These are phyloP conservation scores for Paraplagusia blochii DNA, from an alignment of 2,113 vertebrate species.

Conservation along the genomic window DNA sequence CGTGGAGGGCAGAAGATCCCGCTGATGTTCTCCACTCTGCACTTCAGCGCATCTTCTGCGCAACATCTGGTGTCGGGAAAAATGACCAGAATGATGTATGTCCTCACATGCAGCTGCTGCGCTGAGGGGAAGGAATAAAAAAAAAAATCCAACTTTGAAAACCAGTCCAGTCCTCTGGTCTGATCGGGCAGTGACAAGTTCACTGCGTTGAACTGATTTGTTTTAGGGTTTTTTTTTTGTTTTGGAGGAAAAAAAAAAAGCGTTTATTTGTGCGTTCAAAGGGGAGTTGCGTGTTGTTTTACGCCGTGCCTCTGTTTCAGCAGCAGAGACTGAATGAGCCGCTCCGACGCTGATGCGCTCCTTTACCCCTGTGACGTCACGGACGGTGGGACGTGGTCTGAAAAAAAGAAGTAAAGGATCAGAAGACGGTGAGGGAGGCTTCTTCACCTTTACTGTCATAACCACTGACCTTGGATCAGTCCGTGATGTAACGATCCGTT, in stretches of 20 bases:
- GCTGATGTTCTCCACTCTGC: constrained; percentile 18
- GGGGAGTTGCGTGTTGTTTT: not conserved
- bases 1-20: constrained; percentile 33
- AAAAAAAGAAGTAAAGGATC: too few species aligned
- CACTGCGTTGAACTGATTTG: too few species aligned
- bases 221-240: too few species aligned
- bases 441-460: too few species aligned
- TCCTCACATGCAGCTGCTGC: constrained; percentile 26
- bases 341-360: constrained; percentile 29
- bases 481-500: too few species aligned
- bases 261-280: too few species aligned
- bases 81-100: not conserved
- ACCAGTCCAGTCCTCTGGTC: constrained; percentile 17
- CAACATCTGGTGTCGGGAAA: constrained; percentile 17
- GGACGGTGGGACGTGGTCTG: not conserved
- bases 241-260: not conserved
- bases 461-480: too few species aligned
- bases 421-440: not conserved
- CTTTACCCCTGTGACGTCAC: constrained; percentile 21
- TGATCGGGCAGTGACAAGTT: not conserved
- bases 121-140: too few species aligned
- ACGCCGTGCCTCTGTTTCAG: constrained; percentile 7
- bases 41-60: constrained; percentile 43
- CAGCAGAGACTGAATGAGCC: constrained; percentile 17
- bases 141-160: constrained; percentile 61